phyloP scores from a whole-genome alignment of 2,888 invertebrate species.

The Ethmia dodecea region DNA sequence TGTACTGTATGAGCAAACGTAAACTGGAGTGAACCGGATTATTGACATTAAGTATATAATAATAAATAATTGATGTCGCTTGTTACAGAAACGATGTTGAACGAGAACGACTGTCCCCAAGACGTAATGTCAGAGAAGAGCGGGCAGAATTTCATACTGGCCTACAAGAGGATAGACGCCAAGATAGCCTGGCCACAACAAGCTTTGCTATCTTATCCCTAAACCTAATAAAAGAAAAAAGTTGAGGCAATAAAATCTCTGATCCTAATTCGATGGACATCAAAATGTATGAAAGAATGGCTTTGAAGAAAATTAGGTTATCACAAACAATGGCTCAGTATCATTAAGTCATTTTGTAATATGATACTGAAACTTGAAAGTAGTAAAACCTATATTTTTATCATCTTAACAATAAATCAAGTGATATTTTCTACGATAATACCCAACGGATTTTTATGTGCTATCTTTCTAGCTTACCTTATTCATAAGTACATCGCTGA shows the following conservation, averaged over 20 bases:
- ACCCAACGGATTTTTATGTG: conserved; percentile 36
- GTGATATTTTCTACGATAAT: conserved; percentile 70
- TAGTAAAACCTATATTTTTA: conserved; percentile 45
- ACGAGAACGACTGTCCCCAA: conserved; percentile 94
- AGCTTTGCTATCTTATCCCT: conserved; percentile 61
- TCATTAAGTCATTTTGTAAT: conserved; percentile 22
- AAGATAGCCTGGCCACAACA: conserved; percentile 97
- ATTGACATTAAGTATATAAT: not conserved
- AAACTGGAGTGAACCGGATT: not conserved
- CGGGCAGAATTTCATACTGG: conserved; percentile 92
- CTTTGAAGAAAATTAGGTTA: conserved; percentile 9
- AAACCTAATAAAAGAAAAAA: not conserved
- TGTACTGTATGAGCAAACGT: too few relatives aligned
- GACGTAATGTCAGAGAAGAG: conserved; percentile 85
- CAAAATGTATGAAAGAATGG: conserved; percentile 15
- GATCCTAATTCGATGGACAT: conserved; percentile 7
- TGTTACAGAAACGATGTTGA: conserved; percentile 89
- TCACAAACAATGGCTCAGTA: conserved; percentile 37
- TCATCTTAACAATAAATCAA: conserved; percentile 53
- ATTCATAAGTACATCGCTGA: conserved; percentile 46
- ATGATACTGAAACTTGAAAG: conserved; percentile 4
- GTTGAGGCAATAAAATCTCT: conserved; percentile 2
- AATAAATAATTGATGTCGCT: conserved; percentile 6
- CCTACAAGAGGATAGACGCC: conserved; percentile 96
- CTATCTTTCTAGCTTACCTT: conserved; percentile 43